These are phyloP conservation scores for Corynorhinus townsendii DNA, from an alignment of 2,113 vertebrate genomes.

Conservation along the genomic window DNA sequence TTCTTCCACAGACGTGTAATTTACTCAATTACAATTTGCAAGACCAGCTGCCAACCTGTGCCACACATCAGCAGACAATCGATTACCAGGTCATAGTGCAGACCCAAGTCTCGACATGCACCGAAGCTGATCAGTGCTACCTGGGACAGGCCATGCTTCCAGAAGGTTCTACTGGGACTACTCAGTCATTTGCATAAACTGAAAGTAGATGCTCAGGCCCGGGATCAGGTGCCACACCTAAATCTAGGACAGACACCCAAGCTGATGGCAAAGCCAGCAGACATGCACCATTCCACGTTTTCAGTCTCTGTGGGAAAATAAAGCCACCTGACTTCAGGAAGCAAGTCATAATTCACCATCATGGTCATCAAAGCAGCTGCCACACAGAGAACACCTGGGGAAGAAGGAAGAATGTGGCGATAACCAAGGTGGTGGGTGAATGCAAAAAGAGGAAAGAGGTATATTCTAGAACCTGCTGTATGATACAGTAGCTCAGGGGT, in stretches of 20 bases:
- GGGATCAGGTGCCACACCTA: neutral
- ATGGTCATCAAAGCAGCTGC: rapidly evolving
- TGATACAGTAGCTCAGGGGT: neutral
- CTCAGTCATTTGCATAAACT: neutral
- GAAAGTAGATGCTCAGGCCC: neutral
- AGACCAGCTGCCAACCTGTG: neutral
- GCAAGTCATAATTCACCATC: no score
- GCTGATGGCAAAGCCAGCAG: neutral
- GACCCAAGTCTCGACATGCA: no score
- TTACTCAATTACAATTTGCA: neutral
- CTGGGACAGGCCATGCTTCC: neutral
- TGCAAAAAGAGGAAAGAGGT: neutral
- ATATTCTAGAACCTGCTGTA: neutral
- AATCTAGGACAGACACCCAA: neutral
- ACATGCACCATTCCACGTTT: rapidly evolving
- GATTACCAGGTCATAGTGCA: neutral
- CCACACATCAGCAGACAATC: neutral
- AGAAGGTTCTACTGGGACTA: neutral
- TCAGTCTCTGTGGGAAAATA: neutral
- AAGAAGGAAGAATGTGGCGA: neutral
- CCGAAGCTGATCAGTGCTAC: neutral
- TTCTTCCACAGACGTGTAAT: neutral
- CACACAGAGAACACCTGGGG: rapidly evolving
- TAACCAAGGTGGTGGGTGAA: neutral
- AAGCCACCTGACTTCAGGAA: neutral